Evolutionary conservation across 1,140 invertebrate genomes (phyloP), one percentile per base, ranked within the genome.

Genomic region (Drosophila nigrodunni): DNA sequence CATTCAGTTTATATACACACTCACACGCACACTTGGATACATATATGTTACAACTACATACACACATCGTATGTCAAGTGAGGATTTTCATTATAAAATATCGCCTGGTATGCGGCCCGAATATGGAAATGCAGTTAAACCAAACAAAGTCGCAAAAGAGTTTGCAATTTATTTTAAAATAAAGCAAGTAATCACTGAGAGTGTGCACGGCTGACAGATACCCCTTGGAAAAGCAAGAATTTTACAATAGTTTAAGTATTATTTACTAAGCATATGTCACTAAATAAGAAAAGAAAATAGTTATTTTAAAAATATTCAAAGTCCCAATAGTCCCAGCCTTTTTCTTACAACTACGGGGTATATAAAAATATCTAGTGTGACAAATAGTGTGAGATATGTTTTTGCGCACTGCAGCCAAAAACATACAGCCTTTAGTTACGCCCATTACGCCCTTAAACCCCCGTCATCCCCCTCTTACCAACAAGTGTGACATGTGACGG

Each of bases 41-140:
- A 25, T 35, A 44, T 10, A 44, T 44, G 11, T 2, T 34, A 43
- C 18, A 78, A 34, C 46, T 30, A 57, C 13, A 70, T 34, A 46
- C 49, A 65, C 74, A 78, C 50, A 61, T 71, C 68, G 70, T 74
- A 65, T 74, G 66, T 72, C 77, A 74, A 74, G 65, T 50, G 72
- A 80, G 87, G 81, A 86, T 90, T 91, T 91, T 80, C 86, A 90
- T 91, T 91, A 91, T 91, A 91, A 91, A 88, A 91, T 91, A 91
- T 91, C 67, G 69, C 71, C 44, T 72, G 57, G 68, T 52, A 57
- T 52, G 73, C 49, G 59, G 49, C 67, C 25, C 66, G 46, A 59
- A 71, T 72, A 72, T 66, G 74, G 55, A 76, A 76, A 76, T 72
- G 39, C 60, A 72, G 61, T 72, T 57, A 61, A 61, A 49, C 60